Evolutionary conservation across 2,113 vertebrate species (phyloP).

Genomic region (Octodon degus): DNA sequence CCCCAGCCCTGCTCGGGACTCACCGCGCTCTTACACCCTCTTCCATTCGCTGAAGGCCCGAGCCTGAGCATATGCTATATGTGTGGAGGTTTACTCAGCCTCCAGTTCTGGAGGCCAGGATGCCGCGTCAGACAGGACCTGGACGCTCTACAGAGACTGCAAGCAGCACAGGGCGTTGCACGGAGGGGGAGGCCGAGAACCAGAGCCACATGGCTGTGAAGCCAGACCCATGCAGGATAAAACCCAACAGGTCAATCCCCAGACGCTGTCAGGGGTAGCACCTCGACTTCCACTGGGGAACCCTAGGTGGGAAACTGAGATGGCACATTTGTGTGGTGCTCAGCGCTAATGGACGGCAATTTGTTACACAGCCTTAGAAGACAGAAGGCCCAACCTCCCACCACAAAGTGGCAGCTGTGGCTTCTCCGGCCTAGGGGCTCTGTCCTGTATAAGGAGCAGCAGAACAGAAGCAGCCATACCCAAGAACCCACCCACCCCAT

Average conservation of each 20-base stretch:
- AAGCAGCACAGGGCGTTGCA: too few relatives aligned
- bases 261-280: neutral
- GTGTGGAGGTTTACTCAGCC: neutral
- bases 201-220: too few relatives aligned
- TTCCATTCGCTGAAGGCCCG: neutral
- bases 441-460: neutral
- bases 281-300: neutral
- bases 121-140: neutral
- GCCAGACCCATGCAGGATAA: neutral
- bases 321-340: neutral
- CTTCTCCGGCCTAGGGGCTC: too few relatives aligned
- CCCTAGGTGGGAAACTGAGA: neutral
- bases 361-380: neutral
- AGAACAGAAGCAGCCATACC: neutral
- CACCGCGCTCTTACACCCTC: neutral
- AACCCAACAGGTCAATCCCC: too few relatives aligned
- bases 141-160: neutral
- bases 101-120: neutral
- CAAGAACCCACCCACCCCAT: neutral
- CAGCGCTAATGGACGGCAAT: neutral
- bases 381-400: neutral
- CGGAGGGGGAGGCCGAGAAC: neutral
- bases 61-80: neutral
- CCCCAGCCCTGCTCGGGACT: too few relatives aligned
- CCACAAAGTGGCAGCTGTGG: neutral